Evolutionary conservation across 1,140 invertebrate genomes (phyloP).

Genomic region (Zaprionus ghesquierei): DNA sequence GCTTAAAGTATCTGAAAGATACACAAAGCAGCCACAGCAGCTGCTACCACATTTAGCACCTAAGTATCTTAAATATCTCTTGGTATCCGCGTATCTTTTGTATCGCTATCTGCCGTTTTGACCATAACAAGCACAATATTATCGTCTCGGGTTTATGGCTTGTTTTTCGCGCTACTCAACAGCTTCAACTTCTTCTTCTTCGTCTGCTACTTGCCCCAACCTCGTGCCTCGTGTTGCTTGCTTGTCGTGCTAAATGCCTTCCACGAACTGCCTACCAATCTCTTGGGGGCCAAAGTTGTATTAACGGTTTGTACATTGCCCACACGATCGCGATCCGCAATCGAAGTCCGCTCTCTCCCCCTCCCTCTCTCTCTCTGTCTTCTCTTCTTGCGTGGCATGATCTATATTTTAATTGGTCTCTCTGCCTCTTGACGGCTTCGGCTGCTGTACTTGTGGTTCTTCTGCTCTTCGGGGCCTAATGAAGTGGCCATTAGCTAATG

Average conservation of each 20-base stretch:
- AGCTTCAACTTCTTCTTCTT: slow-evolving; percentile 42
- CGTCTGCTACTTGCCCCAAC: slow-evolving; percentile 2
- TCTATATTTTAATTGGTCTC: slow-evolving; percentile 79
- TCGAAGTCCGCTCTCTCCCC: background rate
- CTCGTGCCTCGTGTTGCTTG: background rate
- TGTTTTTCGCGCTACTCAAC: slow-evolving; percentile 58
- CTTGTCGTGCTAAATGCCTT: slow-evolving; percentile 66
- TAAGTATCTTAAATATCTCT: slow-evolving; percentile 25
- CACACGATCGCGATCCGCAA: slow-evolving; percentile 46
- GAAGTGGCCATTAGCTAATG: slow-evolving; percentile 76
- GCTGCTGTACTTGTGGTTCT: slow-evolving; percentile 17
- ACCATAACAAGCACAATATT: slow-evolving; percentile 62
- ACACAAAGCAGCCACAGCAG: slow-evolving; percentile 42
- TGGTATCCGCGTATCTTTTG: slow-evolving; percentile 10
- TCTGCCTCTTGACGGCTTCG: slow-evolving; percentile 35
- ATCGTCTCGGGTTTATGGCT: slow-evolving; percentile 68
- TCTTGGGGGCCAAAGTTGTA: slow-evolving; percentile 40
- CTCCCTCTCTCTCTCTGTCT: background rate
- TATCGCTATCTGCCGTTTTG: slow-evolving; percentile 40
- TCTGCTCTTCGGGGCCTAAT: slow-evolving; percentile 38
- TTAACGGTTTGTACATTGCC: slow-evolving; percentile 61
- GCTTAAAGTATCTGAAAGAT: slow-evolving; percentile 64
- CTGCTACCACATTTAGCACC: slow-evolving; percentile 72
- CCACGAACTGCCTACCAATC: slow-evolving; percentile 59
- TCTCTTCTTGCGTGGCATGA: slow-evolving; percentile 48